Evolutionary conservation across 2,888 invertebrate genomes (phyloP).

Genomic region (Loripinus fragilis): DNA sequence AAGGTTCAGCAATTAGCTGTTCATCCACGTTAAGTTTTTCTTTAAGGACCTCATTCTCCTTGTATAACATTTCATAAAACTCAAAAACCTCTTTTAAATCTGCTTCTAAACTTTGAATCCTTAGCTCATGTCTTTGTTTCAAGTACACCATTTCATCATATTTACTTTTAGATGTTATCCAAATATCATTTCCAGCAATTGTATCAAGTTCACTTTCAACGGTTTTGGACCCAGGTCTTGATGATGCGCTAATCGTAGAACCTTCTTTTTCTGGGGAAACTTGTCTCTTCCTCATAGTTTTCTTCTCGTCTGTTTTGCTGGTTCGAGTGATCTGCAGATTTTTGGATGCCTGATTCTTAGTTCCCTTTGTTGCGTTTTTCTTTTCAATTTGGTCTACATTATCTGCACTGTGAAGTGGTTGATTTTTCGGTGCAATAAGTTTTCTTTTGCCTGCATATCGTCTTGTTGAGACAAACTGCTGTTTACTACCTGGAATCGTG

Average conservation of each 20-base stretch:
- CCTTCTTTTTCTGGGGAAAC: not conserved
- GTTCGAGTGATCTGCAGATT: not conserved
- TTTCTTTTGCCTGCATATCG: not conserved
- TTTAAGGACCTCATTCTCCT: conserved; percentile 2
- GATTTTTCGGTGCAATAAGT: not conserved
- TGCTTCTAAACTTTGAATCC: conserved; percentile 5
- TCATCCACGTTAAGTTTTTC: conserved; percentile 4
- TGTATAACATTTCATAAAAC: conserved; percentile 2
- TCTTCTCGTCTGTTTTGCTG: not conserved
- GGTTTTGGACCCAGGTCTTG: not conserved
- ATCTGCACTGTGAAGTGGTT: not conserved
- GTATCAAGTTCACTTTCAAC: not conserved
- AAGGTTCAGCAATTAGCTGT: conserved; percentile 9
- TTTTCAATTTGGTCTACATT: not conserved
- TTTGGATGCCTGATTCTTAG: not conserved
- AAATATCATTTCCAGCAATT: conserved; percentile 2
- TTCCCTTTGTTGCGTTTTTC: not conserved
- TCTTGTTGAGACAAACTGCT: not conserved
- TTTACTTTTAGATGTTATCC: conserved; percentile 8
- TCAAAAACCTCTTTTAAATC: conserved; percentile 11
- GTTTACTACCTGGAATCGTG: conserved; percentile 1
- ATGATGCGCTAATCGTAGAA: not conserved
- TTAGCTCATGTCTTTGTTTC: conserved; percentile 1
- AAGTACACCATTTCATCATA: conserved; percentile 13
- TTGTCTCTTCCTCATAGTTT: not conserved